Evolutionary conservation across 1,140 invertebrate genomes (phyloP).

Genomic region (Phocides pigmalion): DNA sequence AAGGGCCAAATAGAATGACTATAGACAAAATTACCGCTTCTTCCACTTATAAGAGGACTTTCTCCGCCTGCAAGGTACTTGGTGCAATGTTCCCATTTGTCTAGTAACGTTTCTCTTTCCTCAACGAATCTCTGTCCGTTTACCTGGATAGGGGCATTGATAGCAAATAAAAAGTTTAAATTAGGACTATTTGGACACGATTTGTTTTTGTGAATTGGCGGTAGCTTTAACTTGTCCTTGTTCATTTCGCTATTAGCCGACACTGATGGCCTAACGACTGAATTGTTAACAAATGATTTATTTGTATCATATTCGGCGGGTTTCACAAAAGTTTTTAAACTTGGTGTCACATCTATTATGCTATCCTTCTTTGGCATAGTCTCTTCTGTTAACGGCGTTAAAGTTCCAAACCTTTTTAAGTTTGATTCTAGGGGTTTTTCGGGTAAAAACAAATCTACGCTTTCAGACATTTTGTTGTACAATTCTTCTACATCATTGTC

Average conservation of each 20-base stretch:
- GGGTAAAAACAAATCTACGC: conserved; percentile 38
- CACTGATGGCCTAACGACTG: conserved; percentile 47
- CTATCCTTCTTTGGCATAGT: conserved; percentile 52
- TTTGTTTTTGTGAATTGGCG: conserved; percentile 55
- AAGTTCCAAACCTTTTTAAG: conserved; percentile 41
- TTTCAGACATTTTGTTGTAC: conserved; percentile 57
- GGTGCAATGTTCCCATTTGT: conserved; percentile 52
- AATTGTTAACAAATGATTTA: conserved; percentile 42
- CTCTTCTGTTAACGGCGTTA: conserved; percentile 71
- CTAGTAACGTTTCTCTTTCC: conserved; percentile 34
- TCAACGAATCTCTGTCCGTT: conserved; percentile 34
- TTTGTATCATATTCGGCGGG: conserved; percentile 30
- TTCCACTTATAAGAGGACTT: conserved; percentile 50
- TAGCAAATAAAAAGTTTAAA: conserved; percentile 54
- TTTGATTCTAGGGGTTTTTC: conserved; percentile 40
- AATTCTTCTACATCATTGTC: conserved; percentile 64
- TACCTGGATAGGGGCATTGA: conserved; percentile 31
- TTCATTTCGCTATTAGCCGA: conserved; percentile 32
- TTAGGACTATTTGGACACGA: conserved; percentile 49
- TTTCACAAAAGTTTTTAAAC: conserved; percentile 27
- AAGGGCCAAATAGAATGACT: no score
- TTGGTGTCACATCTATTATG: conserved; percentile 50
- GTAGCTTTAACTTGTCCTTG: conserved; percentile 53
- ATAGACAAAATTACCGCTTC: conserved; percentile 45
- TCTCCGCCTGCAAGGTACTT: conserved; percentile 63